Evolutionary conservation across 2,113 vertebrate genomes (phyloP), one percentile per base, ranked within the genome.

Genomic region (Ursus arctos): DNA sequence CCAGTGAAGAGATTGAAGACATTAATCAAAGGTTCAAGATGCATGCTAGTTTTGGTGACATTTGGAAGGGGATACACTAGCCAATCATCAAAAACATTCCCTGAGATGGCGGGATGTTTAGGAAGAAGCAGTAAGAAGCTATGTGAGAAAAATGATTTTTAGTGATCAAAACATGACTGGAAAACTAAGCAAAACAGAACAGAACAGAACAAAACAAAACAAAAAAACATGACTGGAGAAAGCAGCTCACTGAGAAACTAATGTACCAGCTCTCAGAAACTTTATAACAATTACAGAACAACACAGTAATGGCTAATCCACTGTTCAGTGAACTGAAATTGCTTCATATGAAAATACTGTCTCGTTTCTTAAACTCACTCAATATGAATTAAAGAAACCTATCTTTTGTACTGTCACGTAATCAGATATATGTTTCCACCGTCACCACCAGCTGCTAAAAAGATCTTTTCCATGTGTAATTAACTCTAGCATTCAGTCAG

Each of bases 1-100:
- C 31, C 55, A 76, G 22, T 83, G 51, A 76, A 89, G 24, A 92
- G n/a, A 67, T 0, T 57, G 57, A 94, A 88, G 86, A 89, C 40
- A 85, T 69, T 49, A 67, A 88, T 61, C 49, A 80, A 84, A 91
- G 55, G 57, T n/a, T 63, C n/a, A 80, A 93, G 55, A 51, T 31
- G 59, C 26, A 85, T 43, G 18, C 26, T 67, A 63, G 67, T 53
- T 88, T 67, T 59, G 22, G 51, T 53, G 28, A 91, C 11, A 36
- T 1, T 1, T 61, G 49, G 53, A 28, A 93, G 31, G 26, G 36
- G 36, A 36, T 12, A 61, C 2, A 24, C 9, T 5, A 76, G 61
- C 24, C 63, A 59, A 49, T 55, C 76, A 84, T 47, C 33, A 83
- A 86, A 88, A 86, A 36, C 15, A 59, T 8, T 7, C 36, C n/a